A percentile compares a stretch with the other conserved stretches of the same genome.
Evolutionary conservation across 2,797 vertebrate species (phyloP).

Genomic region (Geotrypetes seraphini): DNA sequence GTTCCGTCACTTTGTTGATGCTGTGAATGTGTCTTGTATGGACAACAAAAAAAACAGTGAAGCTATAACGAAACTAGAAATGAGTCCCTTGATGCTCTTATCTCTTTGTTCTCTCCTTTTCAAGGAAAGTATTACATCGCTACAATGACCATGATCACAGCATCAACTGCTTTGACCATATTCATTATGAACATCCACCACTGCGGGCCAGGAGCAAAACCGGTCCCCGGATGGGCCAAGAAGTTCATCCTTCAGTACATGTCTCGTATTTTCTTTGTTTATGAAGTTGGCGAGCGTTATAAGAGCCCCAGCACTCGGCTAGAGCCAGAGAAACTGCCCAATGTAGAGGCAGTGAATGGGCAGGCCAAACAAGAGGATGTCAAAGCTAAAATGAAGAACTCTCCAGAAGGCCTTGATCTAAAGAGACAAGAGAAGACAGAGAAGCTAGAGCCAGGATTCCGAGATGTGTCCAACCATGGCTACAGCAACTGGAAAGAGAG

Average conservation of each 20-base stretch:
- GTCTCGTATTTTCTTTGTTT: conserved; percentile 67
- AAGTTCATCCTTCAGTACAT: conserved; percentile 63
- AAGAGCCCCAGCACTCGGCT: neutral
- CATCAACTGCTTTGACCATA: conserved; percentile 80
- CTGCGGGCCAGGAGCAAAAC: conserved; percentile 67
- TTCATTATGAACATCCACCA: conserved; percentile 89
- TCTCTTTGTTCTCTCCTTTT: no score
- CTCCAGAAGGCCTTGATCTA: neutral
- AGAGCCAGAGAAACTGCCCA: neutral
- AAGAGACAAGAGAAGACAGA: conserved; percentile 24
- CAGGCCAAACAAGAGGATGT: conserved; percentile 15
- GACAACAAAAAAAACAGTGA: no score
- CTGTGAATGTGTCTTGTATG: no score
- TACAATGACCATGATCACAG: conserved; percentile 88
- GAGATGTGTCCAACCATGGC: conserved; percentile 25
- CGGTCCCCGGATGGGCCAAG: conserved; percentile 70
- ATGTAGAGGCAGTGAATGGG: conserved; percentile 19
- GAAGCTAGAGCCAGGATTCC: conserved; percentile 32
- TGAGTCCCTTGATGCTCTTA: no score
- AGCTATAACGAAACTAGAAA: no score
- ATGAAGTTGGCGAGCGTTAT: conserved; percentile 67
- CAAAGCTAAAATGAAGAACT: neutral
- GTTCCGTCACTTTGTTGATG: no score
- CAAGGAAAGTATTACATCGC: conserved; percentile 88
- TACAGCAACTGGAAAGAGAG: conserved; percentile 24